Conservation (phyloP, 2,797 vertebrate genomes). For the Sebastes cheni region DNA sequence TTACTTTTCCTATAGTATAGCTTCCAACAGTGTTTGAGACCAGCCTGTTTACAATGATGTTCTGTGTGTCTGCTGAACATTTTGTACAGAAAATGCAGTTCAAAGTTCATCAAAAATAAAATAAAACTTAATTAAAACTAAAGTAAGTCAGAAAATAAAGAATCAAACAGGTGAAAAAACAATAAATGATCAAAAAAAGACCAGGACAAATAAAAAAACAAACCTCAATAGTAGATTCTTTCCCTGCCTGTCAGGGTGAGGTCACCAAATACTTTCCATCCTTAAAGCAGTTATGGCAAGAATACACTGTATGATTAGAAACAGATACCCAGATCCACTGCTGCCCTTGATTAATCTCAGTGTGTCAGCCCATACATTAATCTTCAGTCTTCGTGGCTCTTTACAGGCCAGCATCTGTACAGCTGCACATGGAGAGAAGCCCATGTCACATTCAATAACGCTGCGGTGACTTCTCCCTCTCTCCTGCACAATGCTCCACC, state of each 20-base stretch:
- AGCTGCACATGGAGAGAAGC: conserved; percentile 25
- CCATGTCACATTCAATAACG: neutral
- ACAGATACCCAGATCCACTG: conserved; percentile 36
- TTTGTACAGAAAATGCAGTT: neutral
- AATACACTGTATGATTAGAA: conserved; percentile 46
- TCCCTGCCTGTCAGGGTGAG: conserved; percentile 25
- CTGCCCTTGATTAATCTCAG: conserved; percentile 41
- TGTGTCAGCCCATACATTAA: conserved; percentile 33
- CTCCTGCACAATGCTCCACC: neutral
- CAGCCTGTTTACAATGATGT: neutral
- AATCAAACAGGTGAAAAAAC: neutral
- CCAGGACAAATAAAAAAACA: neutral
- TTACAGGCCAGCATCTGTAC: conserved; percentile 15
- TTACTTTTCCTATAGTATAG: too few relatives aligned
- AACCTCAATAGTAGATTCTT: conserved; percentile 13
- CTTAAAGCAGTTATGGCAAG: conserved; percentile 31
- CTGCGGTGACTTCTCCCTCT: neutral
- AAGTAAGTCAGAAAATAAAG: neutral
- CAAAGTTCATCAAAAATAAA: neutral
- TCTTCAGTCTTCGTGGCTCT: conserved; percentile 32
- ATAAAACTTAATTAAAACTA: neutral
- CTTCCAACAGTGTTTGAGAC: too few relatives aligned
- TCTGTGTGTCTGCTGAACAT: neutral
- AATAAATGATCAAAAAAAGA: neutral
- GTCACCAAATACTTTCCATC: conserved; percentile 59